These are phyloP conservation scores for Luscinia megarhynchos DNA, from an alignment of 2,797 vertebrate genomes.

Conservation along the genomic window DNA sequence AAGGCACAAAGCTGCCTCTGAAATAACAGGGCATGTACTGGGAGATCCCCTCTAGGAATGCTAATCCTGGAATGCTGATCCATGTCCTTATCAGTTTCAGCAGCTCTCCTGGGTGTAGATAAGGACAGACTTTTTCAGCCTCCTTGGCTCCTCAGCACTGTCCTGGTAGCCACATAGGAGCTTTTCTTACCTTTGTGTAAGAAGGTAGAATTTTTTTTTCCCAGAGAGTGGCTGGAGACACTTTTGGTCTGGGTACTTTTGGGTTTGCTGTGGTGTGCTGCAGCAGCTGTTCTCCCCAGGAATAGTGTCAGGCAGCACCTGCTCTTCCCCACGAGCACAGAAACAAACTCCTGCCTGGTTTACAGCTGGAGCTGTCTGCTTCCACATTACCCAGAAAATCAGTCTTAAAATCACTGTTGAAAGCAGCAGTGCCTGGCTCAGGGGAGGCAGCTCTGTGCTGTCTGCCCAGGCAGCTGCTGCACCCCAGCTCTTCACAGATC, in stretches of 20 bases:
- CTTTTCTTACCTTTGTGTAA: background rate
- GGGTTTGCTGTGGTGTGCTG: background rate
- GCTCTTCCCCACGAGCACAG: fast-evolving
- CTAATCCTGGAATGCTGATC: background rate
- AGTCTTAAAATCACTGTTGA: background rate
- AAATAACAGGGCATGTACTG: fast-evolving
- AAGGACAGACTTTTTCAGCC: background rate
- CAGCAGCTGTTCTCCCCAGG: fast-evolving
- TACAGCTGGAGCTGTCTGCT: background rate
- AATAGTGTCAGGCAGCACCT: background rate
- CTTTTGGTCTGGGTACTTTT: background rate
- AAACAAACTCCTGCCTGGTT: fast-evolving
- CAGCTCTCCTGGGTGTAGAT: background rate
- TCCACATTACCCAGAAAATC: background rate
- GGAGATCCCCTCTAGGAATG: background rate
- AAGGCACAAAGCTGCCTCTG: background rate
- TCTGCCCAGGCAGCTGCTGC: background rate
- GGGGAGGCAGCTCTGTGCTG: background rate
- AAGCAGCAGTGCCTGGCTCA: background rate
- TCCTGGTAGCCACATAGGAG: fast-evolving
- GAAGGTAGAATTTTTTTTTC: background rate
- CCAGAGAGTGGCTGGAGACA: background rate
- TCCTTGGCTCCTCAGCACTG: background rate
- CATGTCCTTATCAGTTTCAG: background rate
- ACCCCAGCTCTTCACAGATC: background rate